Percentiles rank a stretch among this genome's conserved stretches.
Conservation (phyloP, 1,140 invertebrate species). For the Panulirus ornatus region DNA sequence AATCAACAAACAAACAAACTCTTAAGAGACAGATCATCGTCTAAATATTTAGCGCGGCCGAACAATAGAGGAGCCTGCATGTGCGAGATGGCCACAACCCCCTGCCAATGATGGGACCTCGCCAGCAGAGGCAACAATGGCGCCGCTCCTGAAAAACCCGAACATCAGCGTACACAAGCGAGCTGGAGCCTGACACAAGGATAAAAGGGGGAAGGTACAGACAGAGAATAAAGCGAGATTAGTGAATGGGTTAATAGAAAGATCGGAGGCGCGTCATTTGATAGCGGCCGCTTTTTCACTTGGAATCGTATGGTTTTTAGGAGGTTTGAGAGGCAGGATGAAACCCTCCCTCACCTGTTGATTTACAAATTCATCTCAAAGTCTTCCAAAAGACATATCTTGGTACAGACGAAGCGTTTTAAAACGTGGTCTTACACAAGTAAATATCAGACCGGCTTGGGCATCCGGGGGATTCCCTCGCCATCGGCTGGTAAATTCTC, state of each 20-base stretch:
- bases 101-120: not conserved
- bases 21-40: constrained; percentile 12
- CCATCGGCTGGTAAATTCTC: too few species aligned
- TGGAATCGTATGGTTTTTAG: constrained; percentile 29
- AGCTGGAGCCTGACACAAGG: constrained; percentile 62
- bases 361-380: too few species aligned
- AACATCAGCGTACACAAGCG: constrained; percentile 56
- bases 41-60: constrained; percentile 25
- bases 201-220: constrained; percentile 50
- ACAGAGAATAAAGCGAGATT: constrained; percentile 61
- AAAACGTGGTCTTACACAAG: too few species aligned
- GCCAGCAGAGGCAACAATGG: constrained; percentile 39
- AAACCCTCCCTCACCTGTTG: too few species aligned
- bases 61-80: not conserved
- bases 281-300: constrained; percentile 38
- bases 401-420: too few species aligned
- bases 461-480: too few species aligned
- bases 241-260: constrained; percentile 63
- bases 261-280: constrained; percentile 54
- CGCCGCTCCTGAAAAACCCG: constrained; percentile 30
- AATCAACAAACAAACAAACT: not conserved
- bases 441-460: too few species aligned
- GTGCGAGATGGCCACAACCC: not conserved
- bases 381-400: too few species aligned
- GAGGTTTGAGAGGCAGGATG: too few species aligned